Percentiles rank a stretch among this genome's conserved stretches.
Evolutionary conservation across 1,140 invertebrate genomes (phyloP).

Genomic region (Venustaconcha ellipsiformis): DNA sequence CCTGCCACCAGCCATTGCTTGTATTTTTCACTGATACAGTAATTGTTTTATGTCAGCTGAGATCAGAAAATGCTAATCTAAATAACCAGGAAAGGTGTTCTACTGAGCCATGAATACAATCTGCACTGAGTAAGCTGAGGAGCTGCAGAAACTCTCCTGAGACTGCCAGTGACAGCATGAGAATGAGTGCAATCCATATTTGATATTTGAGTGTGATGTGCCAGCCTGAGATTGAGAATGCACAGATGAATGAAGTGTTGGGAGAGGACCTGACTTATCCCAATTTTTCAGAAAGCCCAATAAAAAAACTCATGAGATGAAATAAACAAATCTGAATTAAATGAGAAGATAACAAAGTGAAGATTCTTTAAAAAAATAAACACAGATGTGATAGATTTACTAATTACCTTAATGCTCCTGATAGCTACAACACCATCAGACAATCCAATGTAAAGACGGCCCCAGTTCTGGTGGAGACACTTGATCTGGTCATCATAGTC

Average conservation of each 20-base stretch:
- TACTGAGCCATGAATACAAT: too few species aligned
- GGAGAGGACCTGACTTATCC: background rate
- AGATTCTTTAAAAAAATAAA: background rate
- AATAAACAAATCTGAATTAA: background rate
- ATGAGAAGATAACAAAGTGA: background rate
- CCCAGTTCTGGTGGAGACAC: constrained; percentile 30
- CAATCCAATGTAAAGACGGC: constrained; percentile 14
- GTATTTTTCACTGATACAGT: too few species aligned
- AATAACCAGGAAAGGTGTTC: too few species aligned
- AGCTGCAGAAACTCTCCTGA: too few species aligned
- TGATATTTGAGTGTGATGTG: too few species aligned
- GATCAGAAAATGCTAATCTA: too few species aligned
- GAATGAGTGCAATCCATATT: too few species aligned
- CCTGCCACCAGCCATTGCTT: too few species aligned
- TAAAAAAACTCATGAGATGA: background rate
- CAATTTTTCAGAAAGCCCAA: background rate
- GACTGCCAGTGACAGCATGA: too few species aligned
- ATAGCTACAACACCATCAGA: constrained; percentile 20
- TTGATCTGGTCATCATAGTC: constrained; percentile 20
- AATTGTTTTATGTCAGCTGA: too few species aligned
- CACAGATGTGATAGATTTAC: background rate
- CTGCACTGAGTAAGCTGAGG: too few species aligned
- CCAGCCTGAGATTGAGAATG: background rate
- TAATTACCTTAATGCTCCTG: constrained; percentile 25
- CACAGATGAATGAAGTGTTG: background rate